Evolutionary conservation across 2,113 vertebrate species (phyloP).

Genomic region (Anseranas semipalmata): DNA sequence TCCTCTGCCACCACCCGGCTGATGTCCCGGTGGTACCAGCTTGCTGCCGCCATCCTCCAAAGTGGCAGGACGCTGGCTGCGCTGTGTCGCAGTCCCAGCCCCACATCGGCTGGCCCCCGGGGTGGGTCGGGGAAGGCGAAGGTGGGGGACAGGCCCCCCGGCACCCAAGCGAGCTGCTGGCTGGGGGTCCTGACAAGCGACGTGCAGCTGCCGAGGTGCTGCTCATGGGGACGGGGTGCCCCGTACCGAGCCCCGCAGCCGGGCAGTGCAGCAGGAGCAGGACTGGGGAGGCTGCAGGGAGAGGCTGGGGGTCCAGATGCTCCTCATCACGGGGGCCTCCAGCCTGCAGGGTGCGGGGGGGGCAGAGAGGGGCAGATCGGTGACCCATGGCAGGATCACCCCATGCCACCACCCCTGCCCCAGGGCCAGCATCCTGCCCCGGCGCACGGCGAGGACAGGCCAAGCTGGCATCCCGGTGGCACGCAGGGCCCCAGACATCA

Average conservation of each 20-base stretch:
- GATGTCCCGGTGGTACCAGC: conserved; percentile 90
- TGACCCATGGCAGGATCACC: fast-evolving
- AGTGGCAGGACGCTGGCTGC: fast-evolving
- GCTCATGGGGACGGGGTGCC: not conserved
- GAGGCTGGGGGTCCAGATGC: not conserved
- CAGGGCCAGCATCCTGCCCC: not conserved
- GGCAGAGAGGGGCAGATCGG: not conserved
- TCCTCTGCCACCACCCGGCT: conserved; percentile 87
- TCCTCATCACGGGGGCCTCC: not conserved
- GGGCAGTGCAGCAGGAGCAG: not conserved
- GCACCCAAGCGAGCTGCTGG: fast-evolving
- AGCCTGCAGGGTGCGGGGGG: not conserved
- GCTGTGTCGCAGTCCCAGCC: not conserved
- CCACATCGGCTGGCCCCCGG: fast-evolving
- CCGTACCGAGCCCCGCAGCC: fast-evolving
- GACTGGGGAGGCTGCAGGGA: fast-evolving
- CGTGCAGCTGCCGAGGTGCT: not conserved
- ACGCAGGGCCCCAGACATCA: fast-evolving
- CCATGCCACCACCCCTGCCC: fast-evolving
- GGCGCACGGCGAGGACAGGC: fast-evolving
- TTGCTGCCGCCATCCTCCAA: conserved; percentile 72
- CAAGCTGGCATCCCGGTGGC: not conserved
- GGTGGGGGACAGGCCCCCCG: not conserved
- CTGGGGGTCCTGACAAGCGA: not conserved
- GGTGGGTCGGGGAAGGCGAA: not conserved